Conservation (phyloP, 2,113 vertebrate genomes). For the Marmota monax region DNA sequence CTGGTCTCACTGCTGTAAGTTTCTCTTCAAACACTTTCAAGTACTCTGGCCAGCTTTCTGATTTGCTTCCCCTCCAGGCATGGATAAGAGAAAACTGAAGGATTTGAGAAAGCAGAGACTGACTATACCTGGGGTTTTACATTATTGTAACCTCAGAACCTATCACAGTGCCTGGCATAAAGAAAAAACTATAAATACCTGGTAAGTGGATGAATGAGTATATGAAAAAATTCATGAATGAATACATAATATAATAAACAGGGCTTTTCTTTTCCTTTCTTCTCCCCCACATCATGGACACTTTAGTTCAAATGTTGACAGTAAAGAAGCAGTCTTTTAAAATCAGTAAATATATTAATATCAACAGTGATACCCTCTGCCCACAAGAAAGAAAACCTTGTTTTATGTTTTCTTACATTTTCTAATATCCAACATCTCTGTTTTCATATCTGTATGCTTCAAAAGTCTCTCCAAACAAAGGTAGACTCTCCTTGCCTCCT, state of each 20-base stretch:
- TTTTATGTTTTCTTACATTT: conserved; percentile 3
- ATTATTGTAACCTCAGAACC: not conserved
- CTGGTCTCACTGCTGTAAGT: not conserved
- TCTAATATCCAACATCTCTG: conserved; percentile 1
- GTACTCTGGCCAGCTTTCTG: not conserved
- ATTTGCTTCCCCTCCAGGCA: not conserved
- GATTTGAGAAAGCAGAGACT: not conserved
- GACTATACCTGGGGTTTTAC: not conserved
- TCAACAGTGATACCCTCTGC: not conserved
- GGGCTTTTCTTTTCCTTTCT: not conserved
- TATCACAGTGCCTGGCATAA: not conserved
- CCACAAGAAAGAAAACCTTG: not conserved
- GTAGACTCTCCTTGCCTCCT: not conserved
- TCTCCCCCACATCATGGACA: not conserved
- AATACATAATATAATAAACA: not conserved
- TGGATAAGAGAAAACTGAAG: not conserved
- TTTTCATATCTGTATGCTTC: not conserved
- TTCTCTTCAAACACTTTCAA: not conserved
- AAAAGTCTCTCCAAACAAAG: not conserved
- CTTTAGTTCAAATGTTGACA: not conserved
- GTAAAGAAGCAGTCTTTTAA: not conserved
- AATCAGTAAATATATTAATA: not conserved
- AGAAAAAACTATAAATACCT: not conserved
- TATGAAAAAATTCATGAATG: not conserved
- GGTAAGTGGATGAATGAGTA: not conserved